These are phyloP conservation scores for Phalera bucephala DNA, from an alignment of 2,888 invertebrate genomes.

Conservation along the genomic window DNA sequence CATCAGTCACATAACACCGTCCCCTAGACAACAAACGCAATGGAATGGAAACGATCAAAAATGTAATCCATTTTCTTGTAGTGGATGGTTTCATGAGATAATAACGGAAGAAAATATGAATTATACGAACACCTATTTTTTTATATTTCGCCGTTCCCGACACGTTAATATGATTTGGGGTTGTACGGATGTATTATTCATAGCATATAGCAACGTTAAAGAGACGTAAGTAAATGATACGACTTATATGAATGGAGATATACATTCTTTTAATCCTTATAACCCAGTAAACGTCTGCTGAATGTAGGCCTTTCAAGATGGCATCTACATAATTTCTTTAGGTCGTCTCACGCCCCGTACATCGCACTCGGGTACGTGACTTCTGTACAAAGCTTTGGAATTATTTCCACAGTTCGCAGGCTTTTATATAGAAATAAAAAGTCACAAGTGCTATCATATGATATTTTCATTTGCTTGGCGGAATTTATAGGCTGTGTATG, in stretches of 20 bases:
- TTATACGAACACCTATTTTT: slow-evolving; percentile 22
- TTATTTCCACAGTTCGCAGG: slow-evolving; percentile 26
- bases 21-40: slow-evolving; percentile 56
- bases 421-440: slow-evolving; percentile 25
- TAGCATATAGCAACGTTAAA: slow-evolving; percentile 16
- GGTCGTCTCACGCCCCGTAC: slow-evolving; percentile 25
- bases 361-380: slow-evolving; percentile 25
- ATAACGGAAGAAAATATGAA: slow-evolving; percentile 39
- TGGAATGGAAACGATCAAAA: slow-evolving; percentile 69
- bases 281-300: slow-evolving; percentile 9
- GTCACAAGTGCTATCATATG: slow-evolving; percentile 3
- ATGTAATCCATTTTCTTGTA: slow-evolving; percentile 65
- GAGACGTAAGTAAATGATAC: slow-evolving; percentile 10
- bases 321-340: slow-evolving; percentile 25
- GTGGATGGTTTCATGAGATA: slow-evolving; percentile 45
- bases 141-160: neutral
- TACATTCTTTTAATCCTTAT: slow-evolving; percentile 12
- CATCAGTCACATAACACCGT: slow-evolving; percentile 57
- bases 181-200: slow-evolving; percentile 30
- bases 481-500: neutral
- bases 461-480: neutral
- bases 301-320: slow-evolving; percentile 10
- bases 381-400: slow-evolving; percentile 20
- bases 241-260: slow-evolving; percentile 11
- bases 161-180: slow-evolving; percentile 14